These are phyloP conservation scores for Kryptolebias ocellatus DNA, from an alignment of 2,797 vertebrate genomes.

Conservation along the genomic window DNA sequence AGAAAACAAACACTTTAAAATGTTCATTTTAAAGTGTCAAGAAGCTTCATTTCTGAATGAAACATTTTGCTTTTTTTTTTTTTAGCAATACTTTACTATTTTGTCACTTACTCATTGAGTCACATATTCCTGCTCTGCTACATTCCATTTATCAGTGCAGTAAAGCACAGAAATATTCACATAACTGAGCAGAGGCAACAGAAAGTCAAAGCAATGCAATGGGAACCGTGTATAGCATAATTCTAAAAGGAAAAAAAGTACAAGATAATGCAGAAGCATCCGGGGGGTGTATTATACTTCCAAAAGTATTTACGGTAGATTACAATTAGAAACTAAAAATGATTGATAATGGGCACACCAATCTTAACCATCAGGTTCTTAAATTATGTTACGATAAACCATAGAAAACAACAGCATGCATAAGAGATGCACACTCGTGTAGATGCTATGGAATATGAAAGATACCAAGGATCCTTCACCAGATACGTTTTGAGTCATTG, in stretches of 20 bases:
- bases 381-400: not conserved
- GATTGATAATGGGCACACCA: too few relatives aligned
- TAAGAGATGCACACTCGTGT: slow-evolving; percentile 40
- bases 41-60: not conserved
- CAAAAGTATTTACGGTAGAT: too few relatives aligned
- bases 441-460: slow-evolving; percentile 53
- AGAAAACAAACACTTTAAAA: not conserved
- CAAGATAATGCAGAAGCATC: slow-evolving; percentile 11
- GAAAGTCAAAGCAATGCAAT: slow-evolving; percentile 11
- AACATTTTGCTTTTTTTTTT: not conserved
- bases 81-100: slow-evolving; percentile 4
- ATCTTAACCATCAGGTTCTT: too few relatives aligned
- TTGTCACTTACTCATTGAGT: not conserved
- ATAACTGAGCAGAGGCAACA: not conserved
- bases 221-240: slow-evolving; percentile 11
- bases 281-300: not conserved
- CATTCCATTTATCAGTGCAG: not conserved
- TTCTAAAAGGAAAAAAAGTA: not conserved
- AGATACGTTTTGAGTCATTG: slow-evolving; percentile 52
- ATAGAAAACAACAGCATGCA: slow-evolving; percentile 9
- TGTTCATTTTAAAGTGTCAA: too few relatives aligned
- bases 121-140: too few relatives aligned
- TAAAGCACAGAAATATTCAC: not conserved
- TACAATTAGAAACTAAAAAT: too few relatives aligned
- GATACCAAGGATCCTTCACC: slow-evolving; percentile 36